Percentiles rank a stretch among this genome's conserved stretches.
These are phyloP conservation scores for Zosterops pallidus DNA, from an alignment of 2,113 vertebrate genomes.

Conservation along the genomic window DNA sequence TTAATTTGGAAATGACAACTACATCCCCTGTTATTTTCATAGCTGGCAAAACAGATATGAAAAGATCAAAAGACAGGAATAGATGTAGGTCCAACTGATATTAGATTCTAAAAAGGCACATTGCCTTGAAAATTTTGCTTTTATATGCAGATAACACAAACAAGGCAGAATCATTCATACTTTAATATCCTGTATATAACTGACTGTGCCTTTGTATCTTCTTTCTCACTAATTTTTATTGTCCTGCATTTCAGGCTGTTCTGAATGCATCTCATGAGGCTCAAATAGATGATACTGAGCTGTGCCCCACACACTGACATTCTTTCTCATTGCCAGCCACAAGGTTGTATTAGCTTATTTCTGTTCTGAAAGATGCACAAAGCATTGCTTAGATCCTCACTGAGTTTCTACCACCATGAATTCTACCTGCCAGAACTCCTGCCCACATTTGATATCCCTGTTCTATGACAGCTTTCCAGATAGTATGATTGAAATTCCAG, in stretches of 20 bases:
- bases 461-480: neutral
- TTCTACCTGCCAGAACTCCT: constrained; percentile 43
- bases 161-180: neutral
- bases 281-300: neutral
- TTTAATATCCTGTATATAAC: neutral
- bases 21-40: neutral
- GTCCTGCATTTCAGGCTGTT: neutral
- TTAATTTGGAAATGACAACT: neutral
- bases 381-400: constrained; percentile 8
- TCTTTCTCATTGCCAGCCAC: neutral
- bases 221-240: constrained; percentile 31
- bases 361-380: constrained; percentile 19
- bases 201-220: neutral
- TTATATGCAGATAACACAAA: neutral
- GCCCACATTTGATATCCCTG: neutral
- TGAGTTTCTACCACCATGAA: constrained; percentile 34
- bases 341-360: constrained; percentile 13
- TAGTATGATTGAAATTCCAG: neutral
- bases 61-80: neutral
- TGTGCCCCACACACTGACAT: neutral
- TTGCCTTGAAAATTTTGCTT: neutral
- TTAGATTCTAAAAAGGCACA: neutral
- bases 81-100: neutral
- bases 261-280: neutral
- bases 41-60: neutral